Evolutionary conservation across 2,797 vertebrate species (phyloP), one percentile per base, ranked within the genome.

Genomic region (Buphagus erythrorhynchus): DNA sequence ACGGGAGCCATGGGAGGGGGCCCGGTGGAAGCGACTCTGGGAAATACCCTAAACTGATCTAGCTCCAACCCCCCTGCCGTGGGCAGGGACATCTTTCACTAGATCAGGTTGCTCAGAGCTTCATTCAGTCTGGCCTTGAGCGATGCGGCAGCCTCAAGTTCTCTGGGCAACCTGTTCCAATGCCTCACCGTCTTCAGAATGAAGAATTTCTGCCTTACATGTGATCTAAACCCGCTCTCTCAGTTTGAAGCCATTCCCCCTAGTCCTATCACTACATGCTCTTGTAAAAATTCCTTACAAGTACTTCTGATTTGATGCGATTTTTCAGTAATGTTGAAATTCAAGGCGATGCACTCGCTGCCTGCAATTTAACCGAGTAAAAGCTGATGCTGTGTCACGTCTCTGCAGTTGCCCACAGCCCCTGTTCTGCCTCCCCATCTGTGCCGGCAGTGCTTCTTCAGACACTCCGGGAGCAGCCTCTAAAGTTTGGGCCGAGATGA

Each of bases 371-470:
- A n/a, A 3, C 9, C 3, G 46, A 38, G 9, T 31, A 9, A 14
- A 25, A 65, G 18, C 51, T n/a, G 67, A 4, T 16, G 28, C 22
- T 5, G 66, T 26, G 68, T 48, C 11, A 0, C 1, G 3, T 10
- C 31, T 40, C 9, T 33, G 22, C 17, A 13, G 10, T 1, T 38
- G 19, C 16, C 5, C 25, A 3, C 17, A 31, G 20, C 28, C 31
- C 6, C 2, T 10, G 2, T 5, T 25, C 14, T 12, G 8, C 18
- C 19, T 15, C 5, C 13, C 16, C 26, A 0, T 4, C 24, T 21
- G 1, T 26, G 31, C 55, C 2, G 4, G 28, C 13, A 18, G 17
- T 1, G 52, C 24, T 43, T 57, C 33, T 11, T 63, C 35, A 15
- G 3, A 5, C 5, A 5, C 21, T 31, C 4, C 8, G 1, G n/a